Base-by-base conservation (phyloP, 2,888 invertebrate species). In the Branchellion lobata region DNA sequence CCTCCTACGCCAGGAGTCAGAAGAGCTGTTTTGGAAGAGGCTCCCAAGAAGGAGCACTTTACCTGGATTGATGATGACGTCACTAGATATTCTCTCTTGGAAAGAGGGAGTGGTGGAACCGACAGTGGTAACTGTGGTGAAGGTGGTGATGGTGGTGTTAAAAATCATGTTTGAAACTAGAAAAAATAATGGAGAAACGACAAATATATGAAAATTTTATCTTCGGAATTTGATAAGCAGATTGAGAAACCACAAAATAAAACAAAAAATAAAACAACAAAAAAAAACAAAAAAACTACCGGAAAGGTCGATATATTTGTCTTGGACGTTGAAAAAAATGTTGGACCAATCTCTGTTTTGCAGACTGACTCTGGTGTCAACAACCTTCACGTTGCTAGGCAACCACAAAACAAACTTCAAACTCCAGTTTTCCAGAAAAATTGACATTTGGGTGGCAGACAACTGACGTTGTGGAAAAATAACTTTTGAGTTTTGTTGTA, bases 1-100 rank as follows among this genome's bases (percentile, higher is more conserved):
- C 2, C 3, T 76, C 1, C 79, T 79, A 47, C 84, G 83, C 86
- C 86, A 86, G n/a, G 83, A 83, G 81, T 85, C 81, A 8, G 84
- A 68, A 21, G 84, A 82, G 0, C 84, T 82, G 80, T 85, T 84
- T 33, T 83, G 81, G 80, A 85, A 86, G 8, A 86, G 82, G 29
- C 83, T 82, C 14, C 86, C 86, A 33, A 85, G 40, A 71, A 85
- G 85, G 69, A 86, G n/a, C 29, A 33, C 29, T 1, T 29, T 53
- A 18, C 51, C 31, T 14, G n/a, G n/a, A 27, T 29, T n/a, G 14
- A 65, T 65, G 5, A 29, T n/a, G 5, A 29, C 24, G 5, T 65
- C 65, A 65, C 24, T 65, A 21, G n/a, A 5, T 40, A 40, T 40
- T 40, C 40, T 5, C 14, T 40, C 8, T 14, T 40, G 40, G 40